These are phyloP conservation scores for Drosophila conformis DNA, from an alignment of 2,888 invertebrate species.

Conservation along the genomic window DNA sequence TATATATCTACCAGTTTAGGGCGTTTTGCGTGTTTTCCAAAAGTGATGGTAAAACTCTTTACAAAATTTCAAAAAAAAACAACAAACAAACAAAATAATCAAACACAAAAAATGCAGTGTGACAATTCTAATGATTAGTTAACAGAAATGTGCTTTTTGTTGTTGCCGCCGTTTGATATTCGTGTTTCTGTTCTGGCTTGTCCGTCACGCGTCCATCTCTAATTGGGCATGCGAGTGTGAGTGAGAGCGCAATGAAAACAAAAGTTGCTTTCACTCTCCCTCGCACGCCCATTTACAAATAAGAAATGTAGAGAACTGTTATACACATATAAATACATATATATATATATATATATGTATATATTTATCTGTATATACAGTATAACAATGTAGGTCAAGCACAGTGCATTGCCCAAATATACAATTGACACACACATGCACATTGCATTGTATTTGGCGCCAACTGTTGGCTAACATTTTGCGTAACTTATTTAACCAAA, in stretches of 20 bases:
- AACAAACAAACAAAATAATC: neutral
- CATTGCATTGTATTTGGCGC: constrained; percentile 27
- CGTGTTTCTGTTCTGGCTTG: neutral
- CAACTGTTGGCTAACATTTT: constrained; percentile 40
- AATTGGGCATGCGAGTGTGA: constrained; percentile 14
- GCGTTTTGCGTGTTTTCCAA: neutral
- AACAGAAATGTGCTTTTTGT: neutral
- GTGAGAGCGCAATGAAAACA: constrained; percentile 48
- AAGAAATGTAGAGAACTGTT: constrained; percentile 1
- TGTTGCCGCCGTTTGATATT: neutral
- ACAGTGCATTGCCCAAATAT: constrained; percentile 52
- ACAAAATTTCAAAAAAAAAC: neutral
- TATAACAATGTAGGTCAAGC: constrained; percentile 54
- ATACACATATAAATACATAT: neutral
- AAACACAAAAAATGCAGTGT: neutral
- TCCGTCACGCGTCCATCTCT: neutral
- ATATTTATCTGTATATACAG: constrained; percentile 13
- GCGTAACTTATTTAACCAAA: constrained; percentile 18
- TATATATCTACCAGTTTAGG: neutral
- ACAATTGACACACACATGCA: constrained; percentile 34
- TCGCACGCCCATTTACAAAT: constrained; percentile 8
- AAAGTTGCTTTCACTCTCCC: constrained; percentile 22
- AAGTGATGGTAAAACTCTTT: neutral
- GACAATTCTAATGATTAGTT: neutral
- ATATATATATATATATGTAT: neutral